Evolutionary conservation across 2,888 invertebrate species (phyloP).

Genomic region (Acanthococcus lagerstroemiae): DNA sequence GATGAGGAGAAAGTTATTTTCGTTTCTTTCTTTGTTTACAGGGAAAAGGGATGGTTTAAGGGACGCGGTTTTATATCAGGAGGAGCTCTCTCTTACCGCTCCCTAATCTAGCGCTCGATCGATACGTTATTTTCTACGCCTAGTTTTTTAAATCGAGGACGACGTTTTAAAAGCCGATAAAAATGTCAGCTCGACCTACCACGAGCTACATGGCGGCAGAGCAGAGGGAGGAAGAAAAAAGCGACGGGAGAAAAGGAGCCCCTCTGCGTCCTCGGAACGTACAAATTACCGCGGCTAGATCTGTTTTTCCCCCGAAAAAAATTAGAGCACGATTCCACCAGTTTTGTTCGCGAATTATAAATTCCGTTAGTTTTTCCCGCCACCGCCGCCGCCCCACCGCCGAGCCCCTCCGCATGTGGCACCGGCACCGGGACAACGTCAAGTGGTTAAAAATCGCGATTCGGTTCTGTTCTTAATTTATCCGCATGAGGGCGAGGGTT

Average conservation of each 20-base stretch:
- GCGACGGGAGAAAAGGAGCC: neutral
- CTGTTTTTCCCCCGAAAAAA: neutral
- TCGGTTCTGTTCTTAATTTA: neutral
- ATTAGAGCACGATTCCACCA: conserved; percentile 8
- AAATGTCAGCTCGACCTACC: conserved; percentile 12
- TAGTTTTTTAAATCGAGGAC: conserved; percentile 14
- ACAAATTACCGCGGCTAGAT: conserved; percentile 8
- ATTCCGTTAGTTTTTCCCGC: conserved; percentile 10
- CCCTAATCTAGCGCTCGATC: conserved; percentile 18
- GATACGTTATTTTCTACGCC: conserved; percentile 22
- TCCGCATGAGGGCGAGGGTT: neutral
- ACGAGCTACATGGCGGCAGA: neutral
- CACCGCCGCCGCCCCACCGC: conserved; percentile 7
- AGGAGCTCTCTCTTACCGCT: neutral
- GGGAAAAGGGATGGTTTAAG: conserved; percentile 1
- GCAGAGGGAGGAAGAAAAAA: neutral
- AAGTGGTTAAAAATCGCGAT: conserved; percentile 1
- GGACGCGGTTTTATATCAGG: neutral
- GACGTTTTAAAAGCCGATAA: conserved; percentile 12
- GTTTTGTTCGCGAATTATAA: neutral
- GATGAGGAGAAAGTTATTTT: conserved; percentile 12
- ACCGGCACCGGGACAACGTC: neutral
- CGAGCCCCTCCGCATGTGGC: neutral
- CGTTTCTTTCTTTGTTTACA: conserved; percentile 11
- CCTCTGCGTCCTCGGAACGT: neutral